Evolutionary conservation across 2,113 vertebrate species (phyloP), one percentile per base, ranked within the genome.

Genomic region (Copsychus sechellarum): DNA sequence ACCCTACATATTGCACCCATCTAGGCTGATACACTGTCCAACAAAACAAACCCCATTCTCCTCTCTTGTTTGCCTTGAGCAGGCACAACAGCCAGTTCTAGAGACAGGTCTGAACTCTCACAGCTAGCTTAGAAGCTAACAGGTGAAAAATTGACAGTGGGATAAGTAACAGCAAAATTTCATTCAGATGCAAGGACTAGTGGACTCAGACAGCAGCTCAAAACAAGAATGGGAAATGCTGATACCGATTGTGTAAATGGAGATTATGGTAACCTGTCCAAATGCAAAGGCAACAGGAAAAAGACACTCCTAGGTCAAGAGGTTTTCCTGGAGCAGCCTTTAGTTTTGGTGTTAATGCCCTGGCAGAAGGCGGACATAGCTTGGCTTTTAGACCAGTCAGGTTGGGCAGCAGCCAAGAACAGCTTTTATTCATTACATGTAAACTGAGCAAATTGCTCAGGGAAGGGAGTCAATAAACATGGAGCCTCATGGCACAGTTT

Each of bases 371-470:
- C 79, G 91, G 60, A 80, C 42, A 65, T 24, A 47, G 29, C 50
- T 51, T 87, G 54, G 38, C 28, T 82, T 65, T 87, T 77, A 77
- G 66, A 57, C 50, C 34, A 1, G 7, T 43, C 51, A 51, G 69
- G 19, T 31, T 94, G 94, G 90, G 58, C 54, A 77, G 74, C 71
- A 90, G 78, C 84, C 93, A 93, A 87, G 73, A 93, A 74, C 20
- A 92, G 40, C 47, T 62, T 77, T 91, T 83, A 83, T 86, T 95
- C 67, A 58, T 81, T 90, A 86, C 58, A 60, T 83, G 64, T 88
- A 91, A 95, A 94, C 58, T 82, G 56, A 96, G 79, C 56, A 94
- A 97, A 96, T 83, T 94, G 54, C 51, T 54, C 23, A 77, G 78
- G 34, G 74, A 90, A 86, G 24, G 31, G 67, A 80, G 85, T 93